A percentile compares a stretch with the other conserved stretches of the same genome.
Evolutionary conservation across 2,113 vertebrate genomes (phyloP).

Genomic region (Prietella phreatophila): DNA sequence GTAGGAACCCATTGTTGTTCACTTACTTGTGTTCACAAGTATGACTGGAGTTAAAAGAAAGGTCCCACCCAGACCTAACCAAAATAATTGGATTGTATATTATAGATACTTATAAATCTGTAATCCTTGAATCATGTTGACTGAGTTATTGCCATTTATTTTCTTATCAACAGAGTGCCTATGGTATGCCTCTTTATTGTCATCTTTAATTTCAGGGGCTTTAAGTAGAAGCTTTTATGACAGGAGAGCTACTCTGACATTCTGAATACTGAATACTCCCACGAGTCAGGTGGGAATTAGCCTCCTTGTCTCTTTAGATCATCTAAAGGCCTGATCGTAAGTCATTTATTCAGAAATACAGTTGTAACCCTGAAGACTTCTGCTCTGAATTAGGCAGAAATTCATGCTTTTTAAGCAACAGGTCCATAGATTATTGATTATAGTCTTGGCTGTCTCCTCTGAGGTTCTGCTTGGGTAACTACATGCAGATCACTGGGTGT

Average conservation of each 20-base stretch:
- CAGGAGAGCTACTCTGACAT: constrained; percentile 38
- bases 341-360: constrained; percentile 60
- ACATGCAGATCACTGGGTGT: neutral
- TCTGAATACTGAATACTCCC: constrained; percentile 57
- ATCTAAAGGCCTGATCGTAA: constrained; percentile 45
- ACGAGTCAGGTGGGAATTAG: constrained; percentile 44
- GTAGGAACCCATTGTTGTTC: neutral
- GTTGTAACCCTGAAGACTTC: constrained; percentile 28
- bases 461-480: constrained; percentile 21
- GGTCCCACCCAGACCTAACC: neutral
- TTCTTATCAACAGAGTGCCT: neutral
- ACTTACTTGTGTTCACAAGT: neutral
- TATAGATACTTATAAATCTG: neutral
- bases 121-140: neutral
- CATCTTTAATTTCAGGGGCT: constrained; percentile 9
- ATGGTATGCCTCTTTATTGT: neutral
- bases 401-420: constrained; percentile 66
- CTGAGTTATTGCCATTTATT: neutral
- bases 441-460: constrained; percentile 40
- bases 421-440: constrained; percentile 72
- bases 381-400: constrained; percentile 39
- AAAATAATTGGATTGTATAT: neutral
- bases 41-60: neutral
- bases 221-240: constrained; percentile 24
- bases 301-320: constrained; percentile 51